Evolutionary conservation across 2,888 invertebrate species (phyloP), one percentile per base, ranked within the genome.

Genomic region (Phlogophora meticulosa): DNA sequence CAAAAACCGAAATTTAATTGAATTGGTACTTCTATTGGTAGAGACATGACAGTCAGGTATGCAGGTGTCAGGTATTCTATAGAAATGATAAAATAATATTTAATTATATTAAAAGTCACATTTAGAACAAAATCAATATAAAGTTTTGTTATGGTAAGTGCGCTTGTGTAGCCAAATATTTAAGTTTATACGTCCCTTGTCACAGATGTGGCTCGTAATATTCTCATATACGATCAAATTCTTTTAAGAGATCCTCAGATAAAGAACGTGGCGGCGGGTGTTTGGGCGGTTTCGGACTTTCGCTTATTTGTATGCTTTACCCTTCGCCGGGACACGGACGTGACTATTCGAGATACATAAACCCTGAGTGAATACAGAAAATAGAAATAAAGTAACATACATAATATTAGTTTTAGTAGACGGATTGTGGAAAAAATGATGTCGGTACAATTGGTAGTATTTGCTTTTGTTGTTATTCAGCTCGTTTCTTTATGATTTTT

Each of bases 261-360:
- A 95, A 95, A 95, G 94, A 92, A 95, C 91, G 92, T 88, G 92
- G 92, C 91, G 93, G 84, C 91, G 94, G 93, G 91, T 92, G 94
- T 92, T 91, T 87, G 92, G 92, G 88, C 88, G 92, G 90, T 91
- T 88, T 94, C 91, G 94, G 95, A 95, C 95, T 93, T 93, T 92
- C 93, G 92, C 94, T 94, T 95, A 95, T 95, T 95, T 95, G 95
- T 95, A 95, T 95, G 94, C 95, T 89, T 91, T 88, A 92, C 94
- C 95, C 94, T 92, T 89, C 93, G 92, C 90, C 87, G 91, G 92
- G 90, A 90, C 93, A 89, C 89, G 87, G 89, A 95, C 95, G 95
- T 95, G 95, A 94, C 95, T 94, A 95, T 95, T 95, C 94, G 94
- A 94, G 94, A 95, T 94, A 95, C 94, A 95, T 95, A 95, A 94